Percentiles rank a stretch among this genome's conserved stretches.
phyloP scores from a whole-genome alignment of 2,888 invertebrate genomes.

The Heliothis peltigera region DNA sequence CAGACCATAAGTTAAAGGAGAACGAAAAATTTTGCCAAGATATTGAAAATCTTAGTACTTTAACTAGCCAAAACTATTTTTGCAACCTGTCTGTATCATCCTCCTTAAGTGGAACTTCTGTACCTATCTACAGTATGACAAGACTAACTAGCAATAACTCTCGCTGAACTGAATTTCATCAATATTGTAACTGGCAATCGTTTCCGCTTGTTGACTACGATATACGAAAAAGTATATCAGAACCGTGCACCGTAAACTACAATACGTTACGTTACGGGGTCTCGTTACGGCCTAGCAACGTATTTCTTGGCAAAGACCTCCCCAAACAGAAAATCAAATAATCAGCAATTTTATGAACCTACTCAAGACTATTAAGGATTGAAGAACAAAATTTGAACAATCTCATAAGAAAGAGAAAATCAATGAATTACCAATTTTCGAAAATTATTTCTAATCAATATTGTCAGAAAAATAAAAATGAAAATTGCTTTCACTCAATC shows the following conservation, averaged over 20 bases:
- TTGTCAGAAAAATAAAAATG: too few species aligned
- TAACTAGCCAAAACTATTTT: too few species aligned
- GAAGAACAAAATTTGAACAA: too few species aligned
- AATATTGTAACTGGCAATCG: constrained; percentile 56
- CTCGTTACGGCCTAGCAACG: neutral
- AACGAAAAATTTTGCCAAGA: too few species aligned
- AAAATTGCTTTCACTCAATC: too few species aligned
- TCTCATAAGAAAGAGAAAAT: too few species aligned
- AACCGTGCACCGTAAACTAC: constrained; percentile 36
- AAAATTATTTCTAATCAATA: too few species aligned
- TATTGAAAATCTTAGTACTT: too few species aligned
- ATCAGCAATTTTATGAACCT: too few species aligned
- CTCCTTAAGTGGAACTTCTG: constrained; percentile 23
- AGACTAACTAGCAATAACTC: constrained; percentile 47
- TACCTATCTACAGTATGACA: neutral
- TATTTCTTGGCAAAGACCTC: neutral
- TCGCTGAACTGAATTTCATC: constrained; percentile 61
- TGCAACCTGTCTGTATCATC: neutral
- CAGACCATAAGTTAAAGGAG: too few species aligned
- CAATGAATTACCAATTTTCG: too few species aligned
- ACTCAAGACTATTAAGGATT: too few species aligned
- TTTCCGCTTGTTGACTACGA: constrained; percentile 55
- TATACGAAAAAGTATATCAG: constrained; percentile 37
- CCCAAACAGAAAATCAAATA: neutral
- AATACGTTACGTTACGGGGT: constrained; percentile 37